phyloP scores from a whole-genome alignment of 2,888 invertebrate species.

The Dysmachus trigonus region DNA sequence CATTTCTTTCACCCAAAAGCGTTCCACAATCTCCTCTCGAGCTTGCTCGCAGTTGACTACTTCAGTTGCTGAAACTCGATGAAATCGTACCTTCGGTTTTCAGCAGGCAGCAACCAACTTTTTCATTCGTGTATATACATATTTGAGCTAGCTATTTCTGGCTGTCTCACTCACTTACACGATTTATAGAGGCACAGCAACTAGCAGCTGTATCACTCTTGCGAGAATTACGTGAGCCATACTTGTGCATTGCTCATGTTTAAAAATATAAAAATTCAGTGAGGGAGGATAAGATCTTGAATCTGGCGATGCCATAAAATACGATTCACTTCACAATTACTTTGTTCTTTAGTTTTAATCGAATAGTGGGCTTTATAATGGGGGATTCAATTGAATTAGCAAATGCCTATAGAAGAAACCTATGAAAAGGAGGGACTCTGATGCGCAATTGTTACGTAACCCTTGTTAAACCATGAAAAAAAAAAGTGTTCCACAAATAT shows the following conservation, averaged over 20 bases:
- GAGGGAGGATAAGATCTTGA: slow-evolving; percentile 22
- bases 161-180: background rate
- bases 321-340: background rate
- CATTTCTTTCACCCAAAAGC: slow-evolving; percentile 37
- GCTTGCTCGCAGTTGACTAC: slow-evolving; percentile 40
- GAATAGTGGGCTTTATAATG: background rate
- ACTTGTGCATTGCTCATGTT: slow-evolving; percentile 15
- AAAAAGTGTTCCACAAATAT: background rate
- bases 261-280: slow-evolving; percentile 27
- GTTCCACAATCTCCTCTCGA: slow-evolving; percentile 35
- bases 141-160: background rate
- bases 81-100: slow-evolving; percentile 27
- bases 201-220: background rate
- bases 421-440: background rate
- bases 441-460: background rate
- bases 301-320: slow-evolving; percentile 13
- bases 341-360: slow-evolving; percentile 6
- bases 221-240: background rate
- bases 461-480: background rate
- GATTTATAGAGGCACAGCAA: background rate
- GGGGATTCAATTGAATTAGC: background rate
- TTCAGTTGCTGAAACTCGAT: slow-evolving; percentile 24
- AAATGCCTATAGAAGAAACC: background rate
- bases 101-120: background rate
- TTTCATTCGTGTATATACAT: background rate